A percentile compares a stretch with the other conserved stretches of the same genome.
Conservation (phyloP, 2,888 invertebrate species). For the Halictus ligatus region DNA sequence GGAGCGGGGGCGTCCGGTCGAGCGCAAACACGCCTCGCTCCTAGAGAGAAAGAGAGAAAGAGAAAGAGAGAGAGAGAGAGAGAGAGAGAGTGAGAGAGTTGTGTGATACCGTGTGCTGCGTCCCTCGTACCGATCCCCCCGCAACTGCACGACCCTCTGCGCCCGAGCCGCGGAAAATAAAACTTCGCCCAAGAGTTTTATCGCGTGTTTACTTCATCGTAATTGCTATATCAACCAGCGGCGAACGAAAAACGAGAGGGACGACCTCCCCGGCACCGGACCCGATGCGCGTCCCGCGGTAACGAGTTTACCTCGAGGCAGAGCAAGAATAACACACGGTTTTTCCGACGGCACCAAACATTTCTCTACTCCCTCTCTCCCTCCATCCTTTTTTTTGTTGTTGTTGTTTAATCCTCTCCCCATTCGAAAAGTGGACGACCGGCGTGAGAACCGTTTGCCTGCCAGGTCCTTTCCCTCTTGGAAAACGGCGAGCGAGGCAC, state of each 20-base stretch:
- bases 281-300: slow-evolving; percentile 15
- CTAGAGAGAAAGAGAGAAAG: not conserved
- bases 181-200: slow-evolving; percentile 59
- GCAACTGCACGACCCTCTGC: not conserved
- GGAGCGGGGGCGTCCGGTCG: slow-evolving; percentile 33
- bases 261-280: not conserved
- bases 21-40: slow-evolving; percentile 55
- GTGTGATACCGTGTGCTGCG: not conserved
- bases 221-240: slow-evolving; percentile 62
- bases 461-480: slow-evolving; percentile 19
- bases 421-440: slow-evolving; percentile 11
- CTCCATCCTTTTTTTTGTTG: not conserved
- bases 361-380: slow-evolving; percentile 19
- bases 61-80: too few relatives aligned
- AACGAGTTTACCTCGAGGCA: slow-evolving; percentile 59
- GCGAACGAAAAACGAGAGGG: slow-evolving; percentile 19
- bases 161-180: slow-evolving; percentile 52
- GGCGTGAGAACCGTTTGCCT: slow-evolving; percentile 45
- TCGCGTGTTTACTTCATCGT: slow-evolving; percentile 61
- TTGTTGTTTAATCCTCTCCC: not conserved
- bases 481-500: slow-evolving; percentile 20
- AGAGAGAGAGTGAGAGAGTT: not conserved
- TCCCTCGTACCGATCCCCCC: not conserved
- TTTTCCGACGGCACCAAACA: slow-evolving; percentile 36
- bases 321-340: slow-evolving; percentile 48